Percentiles rank a stretch among this genome's conserved stretches.
Evolutionary conservation across 2,888 invertebrate species (phyloP).

Genomic region (Nomada ferruginata): DNA sequence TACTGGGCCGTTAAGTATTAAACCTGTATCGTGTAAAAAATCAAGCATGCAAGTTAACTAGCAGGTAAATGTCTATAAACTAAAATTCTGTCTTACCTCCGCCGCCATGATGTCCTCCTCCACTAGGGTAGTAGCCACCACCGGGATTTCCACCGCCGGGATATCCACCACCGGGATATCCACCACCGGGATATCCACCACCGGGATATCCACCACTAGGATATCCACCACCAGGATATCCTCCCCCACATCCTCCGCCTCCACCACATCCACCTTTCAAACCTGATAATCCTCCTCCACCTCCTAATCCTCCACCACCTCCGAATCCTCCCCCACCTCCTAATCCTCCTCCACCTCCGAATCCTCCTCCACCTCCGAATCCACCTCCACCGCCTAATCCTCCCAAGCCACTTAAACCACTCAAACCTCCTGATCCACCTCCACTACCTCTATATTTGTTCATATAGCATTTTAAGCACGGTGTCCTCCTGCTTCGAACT

Average conservation of each 20-base stretch:
- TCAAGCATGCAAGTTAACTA: too few species aligned
- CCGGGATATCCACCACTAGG: too few species aligned
- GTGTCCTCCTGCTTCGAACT: conserved; percentile 75
- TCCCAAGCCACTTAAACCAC: too few species aligned
- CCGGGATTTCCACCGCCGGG: conserved; percentile 31
- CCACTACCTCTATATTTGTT: conserved; percentile 50
- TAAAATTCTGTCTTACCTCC: neutral
- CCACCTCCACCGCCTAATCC: conserved; percentile 33
- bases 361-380: neutral
- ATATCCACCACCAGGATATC: conserved; percentile 40
- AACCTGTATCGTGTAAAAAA: too few species aligned
- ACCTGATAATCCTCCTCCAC: too few species aligned
- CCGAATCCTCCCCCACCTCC: too few species aligned
- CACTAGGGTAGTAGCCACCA: conserved; percentile 33
- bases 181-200: conserved; percentile 32
- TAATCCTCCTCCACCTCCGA: too few species aligned
- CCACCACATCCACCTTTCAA: conserved; percentile 43
- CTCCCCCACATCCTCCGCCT: conserved; percentile 39
- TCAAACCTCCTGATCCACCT: neutral
- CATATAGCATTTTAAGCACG: conserved; percentile 74
- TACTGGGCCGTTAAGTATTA: too few species aligned
- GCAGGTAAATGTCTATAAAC: too few species aligned
- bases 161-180: conserved; percentile 36
- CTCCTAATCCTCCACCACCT: too few species aligned
- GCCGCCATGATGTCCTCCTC: conserved; percentile 18